Conservation (phyloP, 2,888 invertebrate species). For the Drosophila subquinaria region DNA sequence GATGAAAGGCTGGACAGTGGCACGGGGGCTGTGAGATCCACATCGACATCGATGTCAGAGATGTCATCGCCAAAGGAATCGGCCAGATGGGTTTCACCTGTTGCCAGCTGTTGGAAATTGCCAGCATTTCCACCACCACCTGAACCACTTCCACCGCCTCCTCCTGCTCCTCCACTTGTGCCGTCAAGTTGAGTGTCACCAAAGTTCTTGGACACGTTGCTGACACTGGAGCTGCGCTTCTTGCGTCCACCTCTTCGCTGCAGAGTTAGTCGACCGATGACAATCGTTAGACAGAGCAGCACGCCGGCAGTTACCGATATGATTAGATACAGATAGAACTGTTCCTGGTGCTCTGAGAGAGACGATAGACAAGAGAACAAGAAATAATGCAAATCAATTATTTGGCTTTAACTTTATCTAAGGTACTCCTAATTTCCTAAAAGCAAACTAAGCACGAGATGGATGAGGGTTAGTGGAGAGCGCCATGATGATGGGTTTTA, state of each 20-base stretch:
- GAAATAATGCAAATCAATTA: constrained; percentile 42
- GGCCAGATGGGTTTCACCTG: constrained; percentile 91
- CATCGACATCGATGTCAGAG: constrained; percentile 92
- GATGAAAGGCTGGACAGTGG: constrained; percentile 86
- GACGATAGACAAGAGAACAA: constrained; percentile 9
- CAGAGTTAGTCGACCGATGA: constrained; percentile 90
- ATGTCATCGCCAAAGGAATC: constrained; percentile 93
- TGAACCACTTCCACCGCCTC: constrained; percentile 48
- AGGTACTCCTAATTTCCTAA: constrained; percentile 25
- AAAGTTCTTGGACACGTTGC: constrained; percentile 64
- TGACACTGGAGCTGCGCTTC: constrained; percentile 77
- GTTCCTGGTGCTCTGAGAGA: constrained; percentile 84
- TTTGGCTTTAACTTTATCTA: neutral
- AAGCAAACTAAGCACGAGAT: constrained; percentile 2
- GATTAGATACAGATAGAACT: constrained; percentile 93
- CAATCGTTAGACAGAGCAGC: constrained; percentile 90
- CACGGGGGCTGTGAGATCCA: constrained; percentile 89
- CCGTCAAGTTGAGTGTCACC: constrained; percentile 54
- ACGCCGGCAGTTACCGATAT: constrained; percentile 91
- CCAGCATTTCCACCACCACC: constrained; percentile 52
- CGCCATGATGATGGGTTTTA: constrained; percentile 54
- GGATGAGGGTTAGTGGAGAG: constrained; percentile 45
- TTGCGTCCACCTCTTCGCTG: constrained; percentile 86
- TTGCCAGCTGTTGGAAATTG: constrained; percentile 89
- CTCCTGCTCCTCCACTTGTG: constrained; percentile 12